Percentiles rank a stretch among this genome's conserved stretches.
Conservation (phyloP, 2,113 vertebrate species). For the Talpa occidentalis region DNA sequence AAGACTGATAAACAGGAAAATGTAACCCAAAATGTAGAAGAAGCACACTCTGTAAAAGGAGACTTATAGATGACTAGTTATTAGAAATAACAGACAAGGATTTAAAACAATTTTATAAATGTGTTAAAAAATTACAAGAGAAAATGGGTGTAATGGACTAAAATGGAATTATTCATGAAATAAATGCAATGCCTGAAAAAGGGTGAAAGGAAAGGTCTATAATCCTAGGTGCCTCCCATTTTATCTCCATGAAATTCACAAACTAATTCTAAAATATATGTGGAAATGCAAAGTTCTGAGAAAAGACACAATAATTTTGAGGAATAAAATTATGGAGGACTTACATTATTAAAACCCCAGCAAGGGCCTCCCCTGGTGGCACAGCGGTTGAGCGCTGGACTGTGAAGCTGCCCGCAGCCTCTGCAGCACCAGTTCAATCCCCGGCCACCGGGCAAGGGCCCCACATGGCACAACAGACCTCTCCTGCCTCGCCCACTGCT, state of each 20-base stretch:
- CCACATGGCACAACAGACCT: too few species aligned
- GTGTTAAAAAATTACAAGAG: not conserved
- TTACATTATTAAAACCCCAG: not conserved
- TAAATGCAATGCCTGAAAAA: not conserved
- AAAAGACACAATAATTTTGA: not conserved
- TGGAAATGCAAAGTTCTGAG: too few species aligned
- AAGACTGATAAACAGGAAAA: not conserved
- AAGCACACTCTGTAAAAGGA: not conserved
- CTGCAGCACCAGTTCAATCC: too few species aligned
- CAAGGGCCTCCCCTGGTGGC: too few species aligned
- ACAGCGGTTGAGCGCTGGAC: too few species aligned
- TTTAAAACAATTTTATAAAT: not conserved
- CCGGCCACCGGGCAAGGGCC: too few species aligned
- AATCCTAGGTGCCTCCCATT: not conserved
- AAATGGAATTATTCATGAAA: not conserved
- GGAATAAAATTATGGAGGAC: not conserved
- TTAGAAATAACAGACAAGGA: not conserved
- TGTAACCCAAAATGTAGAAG: not conserved
- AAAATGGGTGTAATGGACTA: not conserved
- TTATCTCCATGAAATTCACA: not conserved
- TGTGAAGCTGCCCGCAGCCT: too few species aligned
- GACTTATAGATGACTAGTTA: not conserved
- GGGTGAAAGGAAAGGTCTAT: conserved; percentile 4
- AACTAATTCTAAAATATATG: not conserved
- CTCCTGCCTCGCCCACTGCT: too few species aligned